Percentiles rank a stretch among this genome's conserved stretches.
Evolutionary conservation across 1,140 invertebrate species (phyloP).

Genomic region (Cotesia vestalis): DNA sequence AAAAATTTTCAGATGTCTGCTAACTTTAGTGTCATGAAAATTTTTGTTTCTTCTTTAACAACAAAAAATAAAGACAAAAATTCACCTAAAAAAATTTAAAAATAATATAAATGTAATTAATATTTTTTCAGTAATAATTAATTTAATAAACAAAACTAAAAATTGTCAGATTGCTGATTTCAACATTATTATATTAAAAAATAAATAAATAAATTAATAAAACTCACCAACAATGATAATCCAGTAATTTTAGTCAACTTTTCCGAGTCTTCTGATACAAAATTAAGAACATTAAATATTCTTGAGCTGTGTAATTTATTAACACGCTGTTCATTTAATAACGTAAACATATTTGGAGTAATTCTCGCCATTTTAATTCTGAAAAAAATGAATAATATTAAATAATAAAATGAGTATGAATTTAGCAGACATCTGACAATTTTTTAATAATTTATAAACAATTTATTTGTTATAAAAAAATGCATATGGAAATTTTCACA

Average conservation of each 20-base stretch:
- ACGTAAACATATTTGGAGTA: slow-evolving; percentile 53
- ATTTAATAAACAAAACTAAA: background rate
- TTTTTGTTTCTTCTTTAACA: background rate
- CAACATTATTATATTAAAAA: background rate
- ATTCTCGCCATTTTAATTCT: slow-evolving; percentile 62
- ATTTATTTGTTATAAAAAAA: too few relatives aligned
- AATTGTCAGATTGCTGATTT: background rate
- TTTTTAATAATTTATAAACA: too few relatives aligned
- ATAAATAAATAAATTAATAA: background rate
- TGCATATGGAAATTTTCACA: too few relatives aligned
- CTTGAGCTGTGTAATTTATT: slow-evolving; percentile 65
- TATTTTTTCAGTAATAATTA: too few relatives aligned
- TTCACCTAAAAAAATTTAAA: too few relatives aligned
- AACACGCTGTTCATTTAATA: slow-evolving; percentile 63
- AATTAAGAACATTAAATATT: slow-evolving; percentile 70
- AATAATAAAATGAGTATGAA: too few relatives aligned
- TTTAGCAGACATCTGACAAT: too few relatives aligned
- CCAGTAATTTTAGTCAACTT: slow-evolving; percentile 57
- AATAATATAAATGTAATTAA: too few relatives aligned
- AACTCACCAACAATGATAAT: slow-evolving; percentile 62
- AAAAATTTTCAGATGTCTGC: too few relatives aligned
- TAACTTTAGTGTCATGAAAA: background rate
- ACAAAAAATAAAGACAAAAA: background rate
- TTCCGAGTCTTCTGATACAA: slow-evolving; percentile 67
- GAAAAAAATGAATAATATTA: background rate